phyloP scores from a whole-genome alignment of 2,797 vertebrate species.

The Macropus fuliginosus region DNA sequence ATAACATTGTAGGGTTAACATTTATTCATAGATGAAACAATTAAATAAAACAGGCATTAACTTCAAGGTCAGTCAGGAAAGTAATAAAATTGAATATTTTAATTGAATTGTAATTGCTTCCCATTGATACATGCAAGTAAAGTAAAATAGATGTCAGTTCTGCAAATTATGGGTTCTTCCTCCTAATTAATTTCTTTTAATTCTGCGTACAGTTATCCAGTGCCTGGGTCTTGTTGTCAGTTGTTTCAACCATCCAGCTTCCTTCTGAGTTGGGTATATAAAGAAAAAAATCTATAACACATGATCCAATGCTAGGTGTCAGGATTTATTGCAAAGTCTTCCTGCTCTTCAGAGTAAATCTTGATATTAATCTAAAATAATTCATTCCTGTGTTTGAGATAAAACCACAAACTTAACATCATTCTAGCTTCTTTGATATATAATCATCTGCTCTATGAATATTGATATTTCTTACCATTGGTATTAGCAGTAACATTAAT shows the following conservation, averaged over 20 bases:
- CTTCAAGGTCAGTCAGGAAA: constrained; percentile 89
- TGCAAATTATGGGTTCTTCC: constrained; percentile 83
- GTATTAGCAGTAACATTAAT: constrained; percentile 58
- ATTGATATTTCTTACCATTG: constrained; percentile 50
- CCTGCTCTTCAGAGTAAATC: constrained; percentile 44
- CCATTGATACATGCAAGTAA: constrained; percentile 86
- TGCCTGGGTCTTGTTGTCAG: constrained; percentile 81
- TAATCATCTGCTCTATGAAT: constrained; percentile 49
- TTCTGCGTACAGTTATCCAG: constrained; percentile 80
- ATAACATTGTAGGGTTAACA: constrained; percentile 87
- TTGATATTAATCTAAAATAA: constrained; percentile 63
- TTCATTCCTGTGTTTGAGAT: constrained; percentile 55
- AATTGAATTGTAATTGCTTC: constrained; percentile 89
- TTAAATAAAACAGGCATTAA: constrained; percentile 88
- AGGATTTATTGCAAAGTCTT: constrained; percentile 65
- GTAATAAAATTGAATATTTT: constrained; percentile 88
- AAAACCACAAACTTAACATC: constrained; percentile 55
- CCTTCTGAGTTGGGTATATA: constrained; percentile 54
- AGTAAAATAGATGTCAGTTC: constrained; percentile 86
- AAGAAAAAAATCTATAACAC: constrained; percentile 57
- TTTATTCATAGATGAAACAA: constrained; percentile 87
- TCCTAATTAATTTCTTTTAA: constrained; percentile 87
- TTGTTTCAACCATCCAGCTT: constrained; percentile 83
- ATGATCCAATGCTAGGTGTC: constrained; percentile 67
- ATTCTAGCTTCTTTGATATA: constrained; percentile 16